Base-by-base conservation (phyloP, 2,888 invertebrate genomes). In the Isoperla grammatica region DNA sequence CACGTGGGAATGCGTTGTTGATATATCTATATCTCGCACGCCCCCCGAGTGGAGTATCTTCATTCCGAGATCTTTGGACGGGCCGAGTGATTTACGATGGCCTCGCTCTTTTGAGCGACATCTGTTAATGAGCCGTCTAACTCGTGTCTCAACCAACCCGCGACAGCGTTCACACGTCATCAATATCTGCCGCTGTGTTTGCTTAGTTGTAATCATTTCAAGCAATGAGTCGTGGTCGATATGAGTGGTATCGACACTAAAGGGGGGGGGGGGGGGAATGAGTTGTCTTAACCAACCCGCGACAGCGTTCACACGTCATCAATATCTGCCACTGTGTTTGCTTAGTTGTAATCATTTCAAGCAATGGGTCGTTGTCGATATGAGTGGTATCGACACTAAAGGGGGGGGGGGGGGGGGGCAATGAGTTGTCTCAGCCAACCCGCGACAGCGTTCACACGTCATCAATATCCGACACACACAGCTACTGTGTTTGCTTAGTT, bases 61-160 rank as follows among this genome's bases (percentile, higher is more conserved):
- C 29, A 4, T 29, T 4, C 29, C 29, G 8, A 29, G 29, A 29
- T 4, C 29, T 29, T 40, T 40, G 23, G 29, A 22, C n/a, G 29
- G 29, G 9, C 11, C 17, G n/a, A 37, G 53, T 35, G 53, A 53
- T 53, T 53, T 37, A 53, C 37, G 39, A n/a, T 12, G 17, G 12
- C 39, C 17, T 11, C 19, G 53, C 37, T 37, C 19, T 11, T 2
- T 19, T 53, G 53, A 53, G 53, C 53, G 53, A 53, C 53, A 53
- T 53, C 37, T 53, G 53, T 37, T 53, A 53, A 53, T 53, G 53
- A 53, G 53, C 53, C 53, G 37, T 15, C 53, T 53, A 53, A 53
- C 15, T 39, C 29, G 37, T 39, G 40, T 53, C 39, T 39, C 35
- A 53, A 50, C 29, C 15, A 35, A 23, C 53, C 19, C 15, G 19